Evolutionary conservation across 2,797 vertebrate genomes (phyloP).

Genomic region (Malurus leucopterus): DNA sequence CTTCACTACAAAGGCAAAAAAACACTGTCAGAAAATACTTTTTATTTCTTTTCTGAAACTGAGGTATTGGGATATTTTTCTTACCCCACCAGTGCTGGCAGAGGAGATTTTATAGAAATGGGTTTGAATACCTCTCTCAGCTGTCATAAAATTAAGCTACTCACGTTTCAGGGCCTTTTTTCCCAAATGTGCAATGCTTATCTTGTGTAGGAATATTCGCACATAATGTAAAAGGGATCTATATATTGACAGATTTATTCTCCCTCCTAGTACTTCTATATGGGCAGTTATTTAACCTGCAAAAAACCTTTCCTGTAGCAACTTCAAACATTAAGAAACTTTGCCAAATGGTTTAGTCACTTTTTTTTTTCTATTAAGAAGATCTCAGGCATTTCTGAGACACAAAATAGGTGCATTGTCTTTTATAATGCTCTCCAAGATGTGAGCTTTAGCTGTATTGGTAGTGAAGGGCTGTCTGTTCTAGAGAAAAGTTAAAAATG

Average conservation of each 20-base stretch:
- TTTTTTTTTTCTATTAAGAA: neutral
- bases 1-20: neutral
- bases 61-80: neutral
- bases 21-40: neutral
- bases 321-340: neutral
- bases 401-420: neutral
- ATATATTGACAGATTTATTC: neutral
- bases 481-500: neutral
- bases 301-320: neutral
- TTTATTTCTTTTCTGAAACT: neutral
- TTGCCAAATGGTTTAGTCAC: neutral
- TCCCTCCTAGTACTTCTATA: neutral
- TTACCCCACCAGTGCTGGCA: neutral
- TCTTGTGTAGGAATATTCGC: accelerated
- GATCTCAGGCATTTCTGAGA: neutral
- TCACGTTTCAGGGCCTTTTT: neutral
- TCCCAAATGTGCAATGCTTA: neutral
- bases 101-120: neutral
- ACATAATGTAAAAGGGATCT: neutral
- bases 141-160: neutral
- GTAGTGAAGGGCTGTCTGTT: neutral
- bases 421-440: neutral
- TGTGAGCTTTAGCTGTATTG: neutral
- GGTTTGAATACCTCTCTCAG: neutral
- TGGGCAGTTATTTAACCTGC: neutral